Evolutionary conservation across 1,140 invertebrate genomes (phyloP), one percentile per base, ranked within the genome.

Genomic region (Megathymus violae): DNA sequence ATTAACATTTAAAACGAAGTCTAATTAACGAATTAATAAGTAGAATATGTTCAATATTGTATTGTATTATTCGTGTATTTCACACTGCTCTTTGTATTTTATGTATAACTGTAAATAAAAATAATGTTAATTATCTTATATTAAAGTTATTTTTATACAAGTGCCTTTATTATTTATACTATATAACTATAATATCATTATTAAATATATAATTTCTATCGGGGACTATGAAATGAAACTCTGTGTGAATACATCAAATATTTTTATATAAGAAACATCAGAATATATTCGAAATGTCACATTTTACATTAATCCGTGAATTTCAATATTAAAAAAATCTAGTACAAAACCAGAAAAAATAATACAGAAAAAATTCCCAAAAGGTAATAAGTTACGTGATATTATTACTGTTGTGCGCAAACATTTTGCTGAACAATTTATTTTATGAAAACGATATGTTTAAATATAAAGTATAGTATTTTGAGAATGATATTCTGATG

Each of bases 221-320:
- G 11, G 56, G 14, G 25, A 50, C 46, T 50, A 56, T 41, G 43
- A 71, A 83, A 83, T 77, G 62, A 82, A 80, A 78, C 71, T 68
- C 64, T 34, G 74, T 3, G 34, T 36, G n/a, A 17, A 9, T n/a
- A 31, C 47, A 52, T 41, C 40, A 62, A 67, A 52, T 76, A 68
- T 47, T 82, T 86, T 85, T 86, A 77, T 88, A 85, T 78, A 72
- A 78, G 71, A 89, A 89, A 88, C 87, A 87, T 89, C 82, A 87
- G 82, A 88, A 86, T 88, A 85, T 86, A 88, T 85, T 85, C 80
- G 76, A 88, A 88, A 89, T 76, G 74, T 88, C 78, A 88, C 82
- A 85, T 84, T 76, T 58, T 80, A 85, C 73, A 76, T 67, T 66
- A 78, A 78, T 82, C 68, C 66, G 13, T 67, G 63, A 73, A 44